Evolutionary conservation across 2,888 invertebrate genomes (phyloP), one percentile per base, ranked within the genome.

Genomic region (Hylaea fasciaria): DNA sequence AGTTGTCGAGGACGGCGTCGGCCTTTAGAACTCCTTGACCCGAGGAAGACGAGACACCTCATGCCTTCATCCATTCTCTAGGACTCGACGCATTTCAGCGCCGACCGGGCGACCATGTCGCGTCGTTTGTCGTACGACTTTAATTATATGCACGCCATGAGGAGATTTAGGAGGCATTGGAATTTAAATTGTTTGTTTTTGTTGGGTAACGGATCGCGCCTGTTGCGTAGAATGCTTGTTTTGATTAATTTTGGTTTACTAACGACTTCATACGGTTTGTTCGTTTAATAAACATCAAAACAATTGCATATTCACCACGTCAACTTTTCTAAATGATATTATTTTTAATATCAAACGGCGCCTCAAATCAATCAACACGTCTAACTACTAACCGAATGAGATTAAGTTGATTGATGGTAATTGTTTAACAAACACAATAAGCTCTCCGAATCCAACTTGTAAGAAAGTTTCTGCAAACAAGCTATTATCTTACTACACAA

Each of bases 21-120:
- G 74, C 84, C 32, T 32, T 32, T 32, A 32, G 32, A 32, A 32
- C 83, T 82, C 84, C 84, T 87, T 86, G 85, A 86, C 85, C 86
- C 70, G 71, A 46, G 70, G 16, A 66, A 71, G 68, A 40, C 51
- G 43, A 53, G 57, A 59, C 41, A 32, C 16, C 53, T 43, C 45
- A 48, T 53, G 46, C 49, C 53, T 59, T 59, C 48, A n/a, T n/a
- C n/a, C 48, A 9, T 9, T 9, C 9, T 8, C 35, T n/a, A 46
- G 37, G 41, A 57, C 60, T 61, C 49, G 51, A 63, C 56, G 49
- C 57, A n/a, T 62, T 61, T 62, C 57, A 60, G 29, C 47, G 35
- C 10, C 14, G 37, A 22, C 22, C 22, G 22, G 22, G 50, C 55
- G 54, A 12, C 41, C 40, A 43, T 16, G n/a, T n/a, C n/a, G n/a